Base-by-base conservation (phyloP, 2,113 vertebrate species). In the Helogale parvula region DNA sequence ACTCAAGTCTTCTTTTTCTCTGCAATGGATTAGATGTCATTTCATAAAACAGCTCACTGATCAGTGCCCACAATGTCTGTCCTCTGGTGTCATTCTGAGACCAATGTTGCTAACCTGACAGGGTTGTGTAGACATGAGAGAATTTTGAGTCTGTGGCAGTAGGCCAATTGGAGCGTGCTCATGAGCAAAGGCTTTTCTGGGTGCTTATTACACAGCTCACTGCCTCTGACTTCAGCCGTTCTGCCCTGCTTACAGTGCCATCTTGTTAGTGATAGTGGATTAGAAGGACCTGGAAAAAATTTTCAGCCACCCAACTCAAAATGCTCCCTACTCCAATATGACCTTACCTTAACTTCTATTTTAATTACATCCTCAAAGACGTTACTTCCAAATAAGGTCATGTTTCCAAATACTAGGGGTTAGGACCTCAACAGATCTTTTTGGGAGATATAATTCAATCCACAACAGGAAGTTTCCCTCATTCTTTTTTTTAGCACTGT, bases 61-160 rank as follows among this genome's bases (percentile, higher is more conserved):
- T 3, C 2, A n/a, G 52, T 1, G 17, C 68, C 33, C 45, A 80
- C 15, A 33, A 7, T 21, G 33, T 60, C 16, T 11, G 57, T 10
- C 29, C 11, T 38, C 19, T 72, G 11, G 4, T 31, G 9, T 88
- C 21, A 7, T 77, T 35, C n/a, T 82, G 19, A 54, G 12, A n/a
- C 16, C 45, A n/a, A 2, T 50, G 19, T 38, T 16, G 54, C 33
- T 50, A 68, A 77, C 47, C 31, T 41, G 45, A 87, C 31, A 66
- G n/a, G 1, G 16, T 86, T 38, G 83, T 72, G 52, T 31, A 77
- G 72, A 82, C 3, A 2, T 0, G 13, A 45, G 65, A 66, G 29
- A 1, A 19, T 19, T 31, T 2, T 35, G 41, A 47, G 33, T 27
- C 25, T 2, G 0, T 10, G 17, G 15, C 9, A 3, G 3, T 38